Evolutionary conservation across 2,888 invertebrate species (phyloP), one percentile per base, ranked within the genome.

Genomic region (Pammene aurita): DNA sequence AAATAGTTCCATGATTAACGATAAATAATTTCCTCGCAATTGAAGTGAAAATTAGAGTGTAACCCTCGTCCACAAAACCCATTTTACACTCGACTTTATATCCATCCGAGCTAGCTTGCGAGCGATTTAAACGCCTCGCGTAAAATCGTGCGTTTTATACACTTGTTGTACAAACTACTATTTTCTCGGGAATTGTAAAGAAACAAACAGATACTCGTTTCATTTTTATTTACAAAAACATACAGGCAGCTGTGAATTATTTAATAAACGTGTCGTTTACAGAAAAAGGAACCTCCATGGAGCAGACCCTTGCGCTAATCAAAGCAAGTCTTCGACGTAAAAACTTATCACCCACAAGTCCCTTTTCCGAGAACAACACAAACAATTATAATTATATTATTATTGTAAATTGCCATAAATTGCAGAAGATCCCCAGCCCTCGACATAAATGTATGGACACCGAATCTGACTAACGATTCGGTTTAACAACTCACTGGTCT

Each of bases 171-270:
- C n/a, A n/a, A n/a, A n/a, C n/a, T n/a, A n/a, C n/a, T n/a, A 42
- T 1, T 9, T 9, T 38, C 42, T 34, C 52, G n/a, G 54, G 34
- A 2, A 18, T 16, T n/a, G 10, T 11, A 62, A 46, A 56, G 48
- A 57, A 50, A 48, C 35, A n/a, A 50, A 50, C 13, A 58, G 7
- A 60, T 50, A 13, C 11, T 35, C 41, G 7, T 57, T 63, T 41
- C 50, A 7, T 61, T 62, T 58, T 72, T 71, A 72, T 71, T 72
- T 73, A 71, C 71, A 72, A 72, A 62, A 72, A 69, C 71, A 63
- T 66, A 66, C 68, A 70, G 72, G 70, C 67, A 71, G 72, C 66
- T 66, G 67, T 52, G 69, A 66, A 65, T 64, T 66, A 62, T 44
- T 63, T 61, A 67, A 35, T 67, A 66, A 71, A 48, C 11, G 26